These are phyloP conservation scores for Ophonus ardosiacus DNA, from an alignment of 2,888 invertebrate genomes.

Conservation along the genomic window DNA sequence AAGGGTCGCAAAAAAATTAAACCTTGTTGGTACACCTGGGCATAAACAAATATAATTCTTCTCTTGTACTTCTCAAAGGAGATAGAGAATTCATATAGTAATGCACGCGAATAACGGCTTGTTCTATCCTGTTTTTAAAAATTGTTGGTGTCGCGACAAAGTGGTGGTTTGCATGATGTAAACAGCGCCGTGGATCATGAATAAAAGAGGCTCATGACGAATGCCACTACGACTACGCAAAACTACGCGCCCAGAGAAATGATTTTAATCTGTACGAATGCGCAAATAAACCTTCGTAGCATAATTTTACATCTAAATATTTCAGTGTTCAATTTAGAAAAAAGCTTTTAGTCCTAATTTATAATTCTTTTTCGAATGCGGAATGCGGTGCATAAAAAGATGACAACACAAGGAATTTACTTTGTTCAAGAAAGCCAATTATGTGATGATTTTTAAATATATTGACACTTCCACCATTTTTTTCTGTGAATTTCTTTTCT, in stretches of 20 bases:
- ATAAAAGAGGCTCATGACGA: slow-evolving; percentile 22
- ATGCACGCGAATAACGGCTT: too few species aligned
- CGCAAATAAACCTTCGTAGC: slow-evolving; percentile 14
- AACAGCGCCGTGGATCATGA: slow-evolving; percentile 16
- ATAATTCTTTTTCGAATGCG: slow-evolving; percentile 45
- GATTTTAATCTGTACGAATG: slow-evolving; percentile 46
- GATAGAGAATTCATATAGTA: too few species aligned
- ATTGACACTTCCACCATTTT: too few species aligned
- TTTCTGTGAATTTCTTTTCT: too few species aligned
- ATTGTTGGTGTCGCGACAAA: neutral
- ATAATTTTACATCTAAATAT: slow-evolving; percentile 37
- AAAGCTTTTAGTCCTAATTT: slow-evolving; percentile 51
- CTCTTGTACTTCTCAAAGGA: too few species aligned
- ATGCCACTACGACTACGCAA: slow-evolving; percentile 12
- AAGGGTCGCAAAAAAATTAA: too few species aligned
- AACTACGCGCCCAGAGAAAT: slow-evolving; percentile 28
- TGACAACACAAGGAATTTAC: neutral
- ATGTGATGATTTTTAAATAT: too few species aligned
- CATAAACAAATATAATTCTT: too few species aligned
- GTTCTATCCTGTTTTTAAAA: too few species aligned
- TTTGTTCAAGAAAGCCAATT: too few species aligned
- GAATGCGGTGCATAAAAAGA: neutral
- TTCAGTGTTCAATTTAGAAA: slow-evolving; percentile 41
- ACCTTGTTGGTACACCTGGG: too few species aligned
- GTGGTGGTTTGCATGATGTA: neutral